Percentiles rank a stretch among this genome's conserved stretches.
phyloP scores from a whole-genome alignment of 2,888 invertebrate genomes.

The Melanophora roralis region DNA sequence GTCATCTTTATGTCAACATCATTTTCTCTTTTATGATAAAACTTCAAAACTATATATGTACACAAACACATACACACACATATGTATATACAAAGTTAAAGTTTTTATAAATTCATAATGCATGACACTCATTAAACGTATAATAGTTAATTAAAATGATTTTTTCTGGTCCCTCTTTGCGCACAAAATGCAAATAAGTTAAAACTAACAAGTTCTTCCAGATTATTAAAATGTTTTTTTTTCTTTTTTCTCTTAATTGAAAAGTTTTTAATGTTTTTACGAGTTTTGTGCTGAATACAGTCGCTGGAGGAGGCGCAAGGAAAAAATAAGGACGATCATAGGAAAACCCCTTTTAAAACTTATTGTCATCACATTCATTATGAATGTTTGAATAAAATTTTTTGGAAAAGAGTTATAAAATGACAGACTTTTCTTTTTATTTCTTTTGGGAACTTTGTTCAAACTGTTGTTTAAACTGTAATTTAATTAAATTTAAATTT shows the following conservation, averaged over 20 bases:
- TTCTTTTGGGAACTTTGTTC: too few relatives aligned
- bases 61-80: too few relatives aligned
- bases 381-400: constrained; percentile 14
- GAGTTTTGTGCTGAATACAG: too few relatives aligned
- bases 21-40: background rate
- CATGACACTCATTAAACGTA: constrained; percentile 59
- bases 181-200: constrained; percentile 52
- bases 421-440: too few relatives aligned
- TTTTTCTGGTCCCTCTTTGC: background rate
- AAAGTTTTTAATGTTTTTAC: constrained; percentile 25
- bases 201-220: background rate
- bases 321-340: too few relatives aligned
- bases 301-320: too few relatives aligned
- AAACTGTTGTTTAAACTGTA: too few relatives aligned
- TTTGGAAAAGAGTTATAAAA: too few relatives aligned
- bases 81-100: too few relatives aligned
- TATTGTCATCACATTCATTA: constrained; percentile 37
- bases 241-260: constrained; percentile 6
- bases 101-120: constrained; percentile 60
- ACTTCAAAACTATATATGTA: too few relatives aligned
- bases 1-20: constrained; percentile 35
- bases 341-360: constrained; percentile 33
- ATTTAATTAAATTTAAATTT: background rate
- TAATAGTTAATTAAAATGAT: constrained; percentile 61
- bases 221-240: background rate